Base-by-base conservation (phyloP, 2,888 invertebrate species). In the Callyntrura sp. region DNA sequence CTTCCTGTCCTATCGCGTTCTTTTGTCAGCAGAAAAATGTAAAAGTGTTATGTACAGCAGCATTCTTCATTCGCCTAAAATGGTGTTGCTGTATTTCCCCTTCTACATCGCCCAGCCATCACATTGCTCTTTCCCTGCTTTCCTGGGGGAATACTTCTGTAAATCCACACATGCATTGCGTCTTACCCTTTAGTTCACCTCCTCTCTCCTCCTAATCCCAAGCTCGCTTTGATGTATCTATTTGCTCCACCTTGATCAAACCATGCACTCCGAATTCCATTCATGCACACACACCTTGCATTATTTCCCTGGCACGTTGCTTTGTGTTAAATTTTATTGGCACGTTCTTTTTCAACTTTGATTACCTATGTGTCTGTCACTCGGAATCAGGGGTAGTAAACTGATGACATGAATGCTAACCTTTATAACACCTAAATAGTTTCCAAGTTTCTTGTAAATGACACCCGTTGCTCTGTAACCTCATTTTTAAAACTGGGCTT, bases 361-460 rank as follows among this genome's bases (percentile, higher is more conserved):
- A 70, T 43, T 84, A n/a, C n/a, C n/a, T n/a, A 84, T 73, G 84
- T 84, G 84, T 73, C 84, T 84, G 35, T 84, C 84, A 73, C 73
- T 51, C 73, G 6, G 17, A 17, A 68, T 68, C 23, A 68, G 68
- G 17, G 68, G 2, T 43, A 35, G 0, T 5, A 23, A 43, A 43
- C 43, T 43, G 51, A 51, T 51, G 51, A 35, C 35, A 35, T 35
- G 2, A 35, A 35, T 35, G 35, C 6, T 35, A 35, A 35, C 35
- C 35, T 35, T 35, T 35, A 35, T 35, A 35, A 2, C 2, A 35
- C 3, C 35, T n/a, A n/a, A n/a, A 35, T 35, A 35, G 3, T 35
- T 35, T 35, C 35, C 35, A 35, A 35, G 6, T 35, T 2, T 35
- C 35, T 35, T 35, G 35, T 35, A 35, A 35, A 35, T 6, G 6